A percentile compares a stretch with the other conserved stretches of the same genome.
phyloP scores from a whole-genome alignment of 2,113 vertebrate species.

The Anarrhichthys ocellatus region DNA sequence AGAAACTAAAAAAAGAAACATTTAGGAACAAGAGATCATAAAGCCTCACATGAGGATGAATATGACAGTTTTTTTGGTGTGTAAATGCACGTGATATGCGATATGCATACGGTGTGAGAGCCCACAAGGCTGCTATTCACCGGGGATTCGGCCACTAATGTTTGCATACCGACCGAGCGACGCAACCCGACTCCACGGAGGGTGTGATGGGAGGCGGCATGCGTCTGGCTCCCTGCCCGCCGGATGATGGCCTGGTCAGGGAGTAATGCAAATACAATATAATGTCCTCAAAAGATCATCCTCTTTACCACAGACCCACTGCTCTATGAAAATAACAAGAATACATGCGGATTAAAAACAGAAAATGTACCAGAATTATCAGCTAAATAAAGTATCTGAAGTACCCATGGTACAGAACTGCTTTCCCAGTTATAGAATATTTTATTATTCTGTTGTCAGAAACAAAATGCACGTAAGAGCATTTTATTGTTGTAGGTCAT shows the following conservation, averaged over 20 bases:
- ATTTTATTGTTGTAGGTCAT: too few species aligned
- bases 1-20: background rate
- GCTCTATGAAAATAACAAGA: too few species aligned
- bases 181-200: constrained; percentile 62
- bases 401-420: too few species aligned
- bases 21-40: background rate
- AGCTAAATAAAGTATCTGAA: too few species aligned
- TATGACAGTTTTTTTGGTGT: background rate
- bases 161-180: constrained; percentile 67
- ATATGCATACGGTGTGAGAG: constrained; percentile 49
- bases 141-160: constrained; percentile 59
- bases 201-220: constrained; percentile 52
- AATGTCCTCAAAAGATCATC: background rate
- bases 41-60: background rate
- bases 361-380: too few species aligned
- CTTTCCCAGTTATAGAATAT: too few species aligned
- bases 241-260: constrained; percentile 10
- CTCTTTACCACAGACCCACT: background rate
- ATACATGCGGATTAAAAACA: too few species aligned
- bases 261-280: background rate
- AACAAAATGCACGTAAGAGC: too few species aligned
- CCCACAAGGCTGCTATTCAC: constrained; percentile 50
- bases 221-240: constrained; percentile 29
- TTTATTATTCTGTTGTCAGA: too few species aligned
- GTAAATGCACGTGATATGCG: background rate